phyloP scores from a whole-genome alignment of 2,113 vertebrate genomes.

The Elgaria multicarinata region DNA sequence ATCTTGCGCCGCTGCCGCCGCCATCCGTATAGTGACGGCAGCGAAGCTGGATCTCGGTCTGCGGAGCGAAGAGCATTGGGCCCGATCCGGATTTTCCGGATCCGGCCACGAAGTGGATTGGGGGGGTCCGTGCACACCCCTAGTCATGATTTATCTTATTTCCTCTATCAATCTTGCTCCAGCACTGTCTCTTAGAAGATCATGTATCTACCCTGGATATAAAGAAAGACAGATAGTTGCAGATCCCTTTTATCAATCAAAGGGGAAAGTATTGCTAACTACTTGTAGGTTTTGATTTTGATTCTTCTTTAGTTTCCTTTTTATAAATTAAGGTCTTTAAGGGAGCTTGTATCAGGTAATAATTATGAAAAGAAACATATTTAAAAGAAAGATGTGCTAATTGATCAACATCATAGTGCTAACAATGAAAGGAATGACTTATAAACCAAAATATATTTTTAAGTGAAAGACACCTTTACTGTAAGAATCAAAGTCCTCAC shows the following conservation, averaged over 20 bases:
- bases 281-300: conserved; percentile 20
- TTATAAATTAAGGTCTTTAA: background rate
- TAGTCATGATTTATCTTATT: conserved; percentile 57
- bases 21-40: no score
- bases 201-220: conserved; percentile 20
- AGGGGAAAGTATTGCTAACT: conserved; percentile 19
- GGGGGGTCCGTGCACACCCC: no score
- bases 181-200: conserved; percentile 34
- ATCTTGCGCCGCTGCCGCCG: no score
- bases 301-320: background rate
- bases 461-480: background rate
- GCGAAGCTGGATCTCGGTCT: no score
- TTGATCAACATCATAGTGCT: rapidly evolving
- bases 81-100: no score
- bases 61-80: no score
- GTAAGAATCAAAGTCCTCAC: background rate
- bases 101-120: no score
- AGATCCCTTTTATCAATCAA: conserved; percentile 27
- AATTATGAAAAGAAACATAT: conserved; percentile 5
- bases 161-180: conserved; percentile 36
- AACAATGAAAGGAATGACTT: background rate
- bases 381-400: background rate
- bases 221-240: conserved; percentile 11
- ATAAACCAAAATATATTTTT: background rate
- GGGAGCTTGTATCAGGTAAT: background rate